Evolutionary conservation across 2,797 vertebrate species (phyloP), one percentile per base, ranked within the genome.

Genomic region (Epinephelus coioides): DNA sequence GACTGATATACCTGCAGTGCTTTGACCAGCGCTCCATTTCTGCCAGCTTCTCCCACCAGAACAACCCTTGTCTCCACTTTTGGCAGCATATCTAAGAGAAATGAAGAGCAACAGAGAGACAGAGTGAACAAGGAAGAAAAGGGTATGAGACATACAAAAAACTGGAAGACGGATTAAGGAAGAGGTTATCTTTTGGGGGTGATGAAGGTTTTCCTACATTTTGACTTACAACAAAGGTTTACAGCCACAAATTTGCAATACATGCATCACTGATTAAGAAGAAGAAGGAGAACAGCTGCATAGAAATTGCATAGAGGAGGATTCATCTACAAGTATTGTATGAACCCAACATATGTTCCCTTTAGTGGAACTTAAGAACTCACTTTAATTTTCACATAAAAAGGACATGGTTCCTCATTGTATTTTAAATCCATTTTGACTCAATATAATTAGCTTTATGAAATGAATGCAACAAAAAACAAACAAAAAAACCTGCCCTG

Each of bases 51-150:
- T 91, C 97, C 96, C 87, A 99, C 96, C 83, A 99, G 82, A 87
- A 98, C 93, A 54, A 99, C 94, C 84, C 98, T 95, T 8, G 97
- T 97, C 95, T 98, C 96, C 93, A 99, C 95, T 83, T 96, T 96
- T 76, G 96, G 97, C 91, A 98, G 94, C 88, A 96, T 95, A 91
- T 97, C 98, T 98, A 92, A 56, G 34, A 73, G 10, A 76, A 23
- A 84, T 50, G 30, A 49, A 76, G 15, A 79, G 64, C 18, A 60
- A 84, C 43, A 76, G 53, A 76, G 3, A 49, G 18, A 47, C 18
- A 71, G 23, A 47, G 57, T 79, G 51, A 78, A 47, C n/a, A 66
- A 51, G 17, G 13, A 25, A 17, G 6, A 7, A 79, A 25, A 63
- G 3, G 25, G 10, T 19, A 18, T 0, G 17, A 34, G 40, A 19